Conservation (phyloP, 2,113 vertebrate genomes). For the Mus musculus region DNA sequence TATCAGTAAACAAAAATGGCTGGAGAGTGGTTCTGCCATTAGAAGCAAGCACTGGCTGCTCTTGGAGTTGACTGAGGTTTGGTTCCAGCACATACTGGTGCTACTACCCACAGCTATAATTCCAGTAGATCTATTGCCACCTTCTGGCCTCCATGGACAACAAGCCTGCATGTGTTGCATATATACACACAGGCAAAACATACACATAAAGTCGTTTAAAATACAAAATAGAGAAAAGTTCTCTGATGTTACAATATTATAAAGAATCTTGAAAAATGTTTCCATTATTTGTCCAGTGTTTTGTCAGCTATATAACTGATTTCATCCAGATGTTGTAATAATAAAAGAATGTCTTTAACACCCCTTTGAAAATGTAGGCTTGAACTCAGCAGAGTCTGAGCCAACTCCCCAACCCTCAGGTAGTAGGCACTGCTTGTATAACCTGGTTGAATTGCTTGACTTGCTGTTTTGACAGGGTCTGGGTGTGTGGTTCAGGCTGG, state of each 20-base stretch:
- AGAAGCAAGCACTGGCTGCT: neutral
- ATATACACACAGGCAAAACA: neutral
- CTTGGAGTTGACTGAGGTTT: neutral
- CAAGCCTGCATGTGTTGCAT: neutral
- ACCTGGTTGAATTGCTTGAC: neutral
- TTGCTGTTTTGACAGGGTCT: neutral
- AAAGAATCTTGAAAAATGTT: neutral
- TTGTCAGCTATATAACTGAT: neutral
- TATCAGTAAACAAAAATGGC: neutral
- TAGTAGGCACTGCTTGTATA: neutral
- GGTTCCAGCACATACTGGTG: neutral
- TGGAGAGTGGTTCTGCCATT: neutral
- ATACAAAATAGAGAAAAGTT: neutral
- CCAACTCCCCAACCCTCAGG: neutral
- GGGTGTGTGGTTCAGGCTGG: neutral
- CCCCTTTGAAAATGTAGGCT: neutral
- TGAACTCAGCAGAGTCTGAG: neutral
- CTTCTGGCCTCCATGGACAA: neutral
- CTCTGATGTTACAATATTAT: neutral
- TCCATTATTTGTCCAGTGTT: neutral
- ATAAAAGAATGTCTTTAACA: neutral
- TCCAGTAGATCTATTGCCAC: neutral
- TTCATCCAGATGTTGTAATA: neutral
- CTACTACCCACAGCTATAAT: neutral
- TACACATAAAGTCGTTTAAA: neutral